Evolutionary conservation across 2,797 vertebrate species (phyloP), one percentile per base, ranked within the genome.

Genomic region (Phoxinus dragarum): DNA sequence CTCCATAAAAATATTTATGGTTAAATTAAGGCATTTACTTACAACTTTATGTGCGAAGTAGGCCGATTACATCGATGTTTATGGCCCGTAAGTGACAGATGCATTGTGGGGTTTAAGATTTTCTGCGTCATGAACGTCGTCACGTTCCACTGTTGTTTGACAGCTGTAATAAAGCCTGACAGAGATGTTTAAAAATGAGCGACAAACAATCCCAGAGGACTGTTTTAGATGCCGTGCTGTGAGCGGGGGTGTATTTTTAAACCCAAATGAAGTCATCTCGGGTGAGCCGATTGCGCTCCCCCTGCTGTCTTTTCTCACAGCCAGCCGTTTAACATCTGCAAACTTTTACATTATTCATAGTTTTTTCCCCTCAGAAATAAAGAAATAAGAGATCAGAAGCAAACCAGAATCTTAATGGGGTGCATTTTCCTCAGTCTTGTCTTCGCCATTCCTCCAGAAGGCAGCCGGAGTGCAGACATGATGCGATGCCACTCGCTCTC

Each of bases 331-430:
- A 38, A 54, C 76, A 75, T 84, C 59, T 81, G 64, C 49, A 56
- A 69, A 61, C 78, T 76, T 76, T 67, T 87, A 71, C 82, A 87
- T 87, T 80, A 87, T 87, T 87, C 71, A 87, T 84, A 23, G 19
- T 14, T 56, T 80, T 61, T 6, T 10, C 19, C 6, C 7, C 79
- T 54, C 6, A 49, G 16, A 87, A 84, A 84, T 76, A 75, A 84
- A 80, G 40, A 84, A 87, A 87, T 80, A 54, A 59, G 78, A 84
- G 77, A 84, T 87, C 78, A 81, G 61, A 81, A 44, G 59, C 23
- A 21, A 40, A 52, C 10, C 77, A 81, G 73, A 84, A 61, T 81
- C 71, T 84, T 69, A 76, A 80, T 69, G 75, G 54, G 56, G 67
- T 66, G 74, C 27, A 12, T 77, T 52, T 77, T 42, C 40, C 44